Evolutionary conservation across 2,797 vertebrate species (phyloP), one percentile per base, ranked within the genome.

Genomic region (Gymnothorax reevesii): DNA sequence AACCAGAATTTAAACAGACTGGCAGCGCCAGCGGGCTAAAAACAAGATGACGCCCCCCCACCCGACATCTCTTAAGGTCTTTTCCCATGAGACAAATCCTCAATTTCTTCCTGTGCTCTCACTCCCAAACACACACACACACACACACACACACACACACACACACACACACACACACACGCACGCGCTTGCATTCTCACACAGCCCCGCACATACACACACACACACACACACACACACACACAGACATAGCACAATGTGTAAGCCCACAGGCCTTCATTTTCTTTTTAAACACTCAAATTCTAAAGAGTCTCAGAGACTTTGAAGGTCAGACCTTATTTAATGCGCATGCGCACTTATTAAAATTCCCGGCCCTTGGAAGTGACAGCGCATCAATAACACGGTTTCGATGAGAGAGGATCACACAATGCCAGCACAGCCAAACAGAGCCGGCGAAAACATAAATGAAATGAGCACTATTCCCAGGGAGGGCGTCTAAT

Each of bases 271-370:
- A 57, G 9, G 6, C 4, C 12, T n/a, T 69, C 8, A n/a, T 25
- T 4, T 54, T 10, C 59, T 20, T 64, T 25, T 49, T 25, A 22
- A 54, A 25, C n/a, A 52, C 77, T 83, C 86, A 8, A 42, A 57
- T 73, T 86, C 52, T 71, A 86, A 83, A 57, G 42, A 12, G 20
- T 52, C 62, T 83, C 55, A 62, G 82, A 42, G 33, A 52, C 52
- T 87, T 83, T 55, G 66, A 64, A 77, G 86, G 86, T 62, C 82
- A 59, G 27, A 12, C 20, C 69, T 75, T 49, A 52, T 20, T 33
- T 60, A 75, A 27, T 12, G 27, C n/a, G n/a, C n/a, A n/a, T 6
- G 55, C 12, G 1, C 27, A 5, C 52, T 57, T 66, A 59, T 62
- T 77, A 52, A 82, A 25, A 52, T 69, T 3, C 7, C 49, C 12